Evolutionary conservation across 2,797 vertebrate species (phyloP).

Genomic region (Enteromius treurensis): DNA sequence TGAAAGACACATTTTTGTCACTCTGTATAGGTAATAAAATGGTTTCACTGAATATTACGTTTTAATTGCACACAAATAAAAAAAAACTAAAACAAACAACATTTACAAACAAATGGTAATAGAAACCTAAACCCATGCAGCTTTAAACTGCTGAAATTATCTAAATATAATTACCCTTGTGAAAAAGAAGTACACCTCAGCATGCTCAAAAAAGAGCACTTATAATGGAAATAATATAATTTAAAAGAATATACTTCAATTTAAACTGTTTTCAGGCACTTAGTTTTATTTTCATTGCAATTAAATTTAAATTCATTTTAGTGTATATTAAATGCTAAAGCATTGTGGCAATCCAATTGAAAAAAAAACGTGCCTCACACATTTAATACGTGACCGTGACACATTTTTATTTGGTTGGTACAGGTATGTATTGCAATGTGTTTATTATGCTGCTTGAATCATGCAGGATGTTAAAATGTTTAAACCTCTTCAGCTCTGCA

Average conservation of each 20-base stretch:
- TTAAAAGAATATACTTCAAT: not conserved
- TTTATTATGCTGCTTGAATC: too few species aligned
- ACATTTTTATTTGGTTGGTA: too few species aligned
- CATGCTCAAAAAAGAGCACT: not conserved
- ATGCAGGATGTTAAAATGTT: too few species aligned
- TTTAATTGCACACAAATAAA: not conserved
- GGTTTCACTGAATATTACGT: not conserved
- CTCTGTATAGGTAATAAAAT: not conserved
- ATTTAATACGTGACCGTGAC: too few species aligned
- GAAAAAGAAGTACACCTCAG: not conserved
- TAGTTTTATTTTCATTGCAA: too few species aligned
- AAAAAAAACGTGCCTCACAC: too few species aligned
- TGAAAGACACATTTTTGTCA: not conserved
- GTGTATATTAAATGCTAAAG: too few species aligned
- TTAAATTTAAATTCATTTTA: too few species aligned
- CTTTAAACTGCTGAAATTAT: not conserved
- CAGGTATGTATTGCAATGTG: too few species aligned
- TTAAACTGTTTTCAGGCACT: not conserved
- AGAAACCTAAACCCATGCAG: not conserved
- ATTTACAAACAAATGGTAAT: not conserved
- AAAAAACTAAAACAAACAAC: not conserved
- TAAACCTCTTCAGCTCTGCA: too few species aligned
- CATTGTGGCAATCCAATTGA: too few species aligned
- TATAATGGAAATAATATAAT: not conserved
- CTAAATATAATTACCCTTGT: not conserved